phyloP scores from a whole-genome alignment of 2,113 vertebrate genomes.

The Burhinus bistriatus region DNA sequence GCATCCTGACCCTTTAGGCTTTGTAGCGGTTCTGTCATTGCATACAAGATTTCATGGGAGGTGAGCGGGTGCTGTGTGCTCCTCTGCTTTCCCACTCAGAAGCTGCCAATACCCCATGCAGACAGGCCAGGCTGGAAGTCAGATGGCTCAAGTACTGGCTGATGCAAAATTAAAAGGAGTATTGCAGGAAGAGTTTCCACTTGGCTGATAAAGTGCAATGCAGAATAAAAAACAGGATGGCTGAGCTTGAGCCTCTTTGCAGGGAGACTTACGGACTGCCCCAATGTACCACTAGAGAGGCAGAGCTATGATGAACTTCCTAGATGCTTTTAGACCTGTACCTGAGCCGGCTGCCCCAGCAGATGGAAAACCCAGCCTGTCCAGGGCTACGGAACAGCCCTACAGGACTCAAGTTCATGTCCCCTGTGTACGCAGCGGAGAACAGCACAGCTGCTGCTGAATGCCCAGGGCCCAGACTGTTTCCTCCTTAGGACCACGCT shows the following conservation, averaged over 20 bases:
- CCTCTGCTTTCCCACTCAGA: rapidly evolving
- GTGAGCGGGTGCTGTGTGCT: rapidly evolving
- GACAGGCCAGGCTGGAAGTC: no score
- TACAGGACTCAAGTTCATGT: rapidly evolving
- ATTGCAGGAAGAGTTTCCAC: neutral
- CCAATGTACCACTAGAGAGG: no score
- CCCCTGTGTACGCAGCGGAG: no score
- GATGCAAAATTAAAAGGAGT: neutral
- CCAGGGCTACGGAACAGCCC: neutral
- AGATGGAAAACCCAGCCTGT: neutral
- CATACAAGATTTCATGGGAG: neutral
- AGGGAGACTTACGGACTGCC: rapidly evolving
- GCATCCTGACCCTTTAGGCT: neutral
- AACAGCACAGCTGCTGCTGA: neutral
- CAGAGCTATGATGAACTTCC: neutral
- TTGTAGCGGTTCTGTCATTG: neutral
- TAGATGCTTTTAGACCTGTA: neutral
- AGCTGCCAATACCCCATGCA: rapidly evolving
- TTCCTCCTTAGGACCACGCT: rapidly evolving
- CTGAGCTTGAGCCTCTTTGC: neutral
- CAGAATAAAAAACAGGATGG: neutral
- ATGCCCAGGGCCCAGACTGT: neutral
- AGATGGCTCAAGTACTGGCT: neutral
- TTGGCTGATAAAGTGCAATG: neutral
- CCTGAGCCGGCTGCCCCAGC: neutral